Conservation (phyloP, 2,888 invertebrate species). For the Tromatobia lineatoria region DNA sequence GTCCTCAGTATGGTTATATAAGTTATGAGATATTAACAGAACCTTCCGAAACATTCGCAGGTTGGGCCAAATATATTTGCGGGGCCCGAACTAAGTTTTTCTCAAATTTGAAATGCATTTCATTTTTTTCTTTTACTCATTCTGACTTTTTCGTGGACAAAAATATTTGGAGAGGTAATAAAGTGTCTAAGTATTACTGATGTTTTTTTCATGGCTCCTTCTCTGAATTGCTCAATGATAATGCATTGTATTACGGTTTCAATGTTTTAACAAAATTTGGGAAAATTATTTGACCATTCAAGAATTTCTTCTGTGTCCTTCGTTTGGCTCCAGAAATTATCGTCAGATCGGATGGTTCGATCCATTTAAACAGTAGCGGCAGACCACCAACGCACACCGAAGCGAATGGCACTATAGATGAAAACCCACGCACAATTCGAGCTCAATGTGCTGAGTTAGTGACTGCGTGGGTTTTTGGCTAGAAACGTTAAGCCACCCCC, state of each 20-base stretch:
- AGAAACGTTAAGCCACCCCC: conserved; percentile 45
- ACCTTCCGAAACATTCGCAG: too few relatives aligned
- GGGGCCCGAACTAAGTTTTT: too few relatives aligned
- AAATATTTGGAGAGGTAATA: too few relatives aligned
- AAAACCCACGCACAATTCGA: conserved; percentile 38
- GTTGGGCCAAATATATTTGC: too few relatives aligned
- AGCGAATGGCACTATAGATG: neutral
- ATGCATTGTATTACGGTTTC: neutral
- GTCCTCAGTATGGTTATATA: too few relatives aligned
- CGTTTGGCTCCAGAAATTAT: neutral
- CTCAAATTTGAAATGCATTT: too few relatives aligned
- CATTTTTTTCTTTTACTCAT: too few relatives aligned
- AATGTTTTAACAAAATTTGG: neutral
- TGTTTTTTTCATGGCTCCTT: neutral
- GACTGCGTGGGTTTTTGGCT: conserved; percentile 45
- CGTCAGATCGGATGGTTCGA: neutral
- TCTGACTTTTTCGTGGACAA: too few relatives aligned
- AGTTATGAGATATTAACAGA: too few relatives aligned
- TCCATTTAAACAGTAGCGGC: neutral
- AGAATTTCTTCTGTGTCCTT: neutral
- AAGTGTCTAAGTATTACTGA: too few relatives aligned
- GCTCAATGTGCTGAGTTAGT: conserved; percentile 6
- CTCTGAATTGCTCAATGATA: neutral
- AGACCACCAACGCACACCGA: neutral
- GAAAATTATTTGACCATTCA: neutral